Conservation (phyloP, 2,888 invertebrate genomes). For the Meloe dianella region DNA sequence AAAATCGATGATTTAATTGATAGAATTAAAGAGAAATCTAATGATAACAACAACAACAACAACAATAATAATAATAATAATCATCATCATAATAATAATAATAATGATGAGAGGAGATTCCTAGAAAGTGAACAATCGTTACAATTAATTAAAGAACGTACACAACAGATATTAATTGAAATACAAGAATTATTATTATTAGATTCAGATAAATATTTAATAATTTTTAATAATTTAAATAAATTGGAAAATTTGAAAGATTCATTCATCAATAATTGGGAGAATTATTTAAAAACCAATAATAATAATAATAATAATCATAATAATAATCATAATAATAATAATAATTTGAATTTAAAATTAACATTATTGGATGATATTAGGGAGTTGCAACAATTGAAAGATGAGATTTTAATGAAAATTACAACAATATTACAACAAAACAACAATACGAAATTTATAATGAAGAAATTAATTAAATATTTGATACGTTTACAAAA, state of each 20-base stretch:
- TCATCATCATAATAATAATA: conserved; percentile 45
- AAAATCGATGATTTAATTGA: conserved; percentile 47
- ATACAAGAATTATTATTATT: conserved; percentile 50
- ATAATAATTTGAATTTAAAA: conserved; percentile 44
- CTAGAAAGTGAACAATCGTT: conserved; percentile 38
- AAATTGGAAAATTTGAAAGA: conserved; percentile 51
- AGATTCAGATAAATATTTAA: conserved; percentile 47
- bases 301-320: too few species aligned
- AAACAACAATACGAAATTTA: conserved; percentile 44
- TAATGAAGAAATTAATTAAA: conserved; percentile 48
- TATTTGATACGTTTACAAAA: conserved; percentile 52
- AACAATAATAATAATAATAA: conserved; percentile 35
- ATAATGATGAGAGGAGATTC: conserved; percentile 43
- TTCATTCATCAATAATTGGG: conserved; percentile 51
- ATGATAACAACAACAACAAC: background rate
- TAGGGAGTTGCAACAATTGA: conserved; percentile 47
- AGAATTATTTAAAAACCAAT: conserved; percentile 46
- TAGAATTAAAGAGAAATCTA: conserved; percentile 37
- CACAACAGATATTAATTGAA: conserved; percentile 46
- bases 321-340: conserved; percentile 45
- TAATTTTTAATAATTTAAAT: conserved; percentile 47
- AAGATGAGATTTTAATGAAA: conserved; percentile 41
- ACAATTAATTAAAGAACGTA: conserved; percentile 50
- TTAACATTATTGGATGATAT: conserved; percentile 49
- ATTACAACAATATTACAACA: conserved; percentile 40